Evolutionary conservation across 2,797 vertebrate genomes (phyloP).

Genomic region (Sardinella longiceps): DNA sequence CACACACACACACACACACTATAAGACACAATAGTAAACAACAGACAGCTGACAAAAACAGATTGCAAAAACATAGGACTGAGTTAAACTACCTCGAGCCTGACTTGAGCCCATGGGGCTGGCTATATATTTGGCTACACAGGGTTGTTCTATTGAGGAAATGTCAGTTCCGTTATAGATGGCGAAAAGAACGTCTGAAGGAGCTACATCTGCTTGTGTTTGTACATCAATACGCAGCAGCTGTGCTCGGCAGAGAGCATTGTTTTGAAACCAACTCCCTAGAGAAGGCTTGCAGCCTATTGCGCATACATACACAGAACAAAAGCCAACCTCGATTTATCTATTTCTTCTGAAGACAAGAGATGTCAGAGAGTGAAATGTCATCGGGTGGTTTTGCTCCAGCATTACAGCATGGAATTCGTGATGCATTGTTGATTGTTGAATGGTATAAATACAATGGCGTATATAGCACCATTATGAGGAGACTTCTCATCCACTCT

Average conservation of each 20-base stretch:
- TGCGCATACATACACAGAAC: conserved; percentile 55
- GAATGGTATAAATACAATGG: background rate
- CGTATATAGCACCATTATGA: background rate
- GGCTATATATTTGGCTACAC: background rate
- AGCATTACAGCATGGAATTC: background rate
- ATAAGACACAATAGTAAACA: conserved; percentile 61
- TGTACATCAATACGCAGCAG: conserved; percentile 64
- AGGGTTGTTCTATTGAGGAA: background rate
- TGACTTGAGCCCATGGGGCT: background rate
- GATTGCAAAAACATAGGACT: background rate
- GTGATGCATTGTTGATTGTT: background rate
- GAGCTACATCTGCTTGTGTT: conserved; percentile 69
- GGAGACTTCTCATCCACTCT: background rate
- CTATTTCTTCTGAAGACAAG: background rate
- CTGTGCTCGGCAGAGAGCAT: conserved; percentile 60
- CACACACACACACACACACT: conserved; percentile 44
- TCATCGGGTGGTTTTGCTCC: background rate
- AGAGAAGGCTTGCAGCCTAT: conserved; percentile 59
- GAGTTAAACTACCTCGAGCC: background rate
- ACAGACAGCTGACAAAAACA: background rate
- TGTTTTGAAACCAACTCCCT: conserved; percentile 64
- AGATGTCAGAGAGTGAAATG: conserved; percentile 16
- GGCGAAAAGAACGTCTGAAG: conserved; percentile 46
- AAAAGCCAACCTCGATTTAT: background rate
- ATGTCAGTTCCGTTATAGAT: background rate